These are phyloP conservation scores for Heterohyrax brucei DNA, from an alignment of 2,797 vertebrate genomes.

Conservation along the genomic window DNA sequence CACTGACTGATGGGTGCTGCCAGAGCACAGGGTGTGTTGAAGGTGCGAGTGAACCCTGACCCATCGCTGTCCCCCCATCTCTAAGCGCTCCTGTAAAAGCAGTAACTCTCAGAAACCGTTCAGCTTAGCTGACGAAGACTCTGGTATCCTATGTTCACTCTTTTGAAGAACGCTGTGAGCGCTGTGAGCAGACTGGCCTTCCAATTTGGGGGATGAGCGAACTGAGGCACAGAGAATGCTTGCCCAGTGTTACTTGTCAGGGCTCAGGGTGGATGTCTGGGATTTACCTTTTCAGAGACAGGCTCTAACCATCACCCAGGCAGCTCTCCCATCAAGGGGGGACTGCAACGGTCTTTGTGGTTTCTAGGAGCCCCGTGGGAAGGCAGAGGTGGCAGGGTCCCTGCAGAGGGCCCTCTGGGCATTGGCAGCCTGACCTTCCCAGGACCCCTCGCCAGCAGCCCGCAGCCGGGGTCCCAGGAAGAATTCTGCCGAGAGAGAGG, in stretches of 20 bases:
- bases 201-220: not conserved
- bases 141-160: rapidly evolving
- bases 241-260: not conserved
- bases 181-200: not conserved
- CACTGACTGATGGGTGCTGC: not conserved
- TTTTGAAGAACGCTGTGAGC: not conserved
- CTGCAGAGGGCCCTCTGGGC: not conserved
- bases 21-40: no score
- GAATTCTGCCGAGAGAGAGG: conserved; percentile 86
- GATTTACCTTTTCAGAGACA: not conserved
- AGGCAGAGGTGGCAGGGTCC: conserved; percentile 52
- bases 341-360: not conserved
- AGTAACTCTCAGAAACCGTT: rapidly evolving
- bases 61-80: no score
- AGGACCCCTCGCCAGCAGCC: conserved; percentile 67
- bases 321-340: not conserved
- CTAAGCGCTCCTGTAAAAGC: not conserved
- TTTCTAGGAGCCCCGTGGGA: not conserved
- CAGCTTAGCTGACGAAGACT: rapidly evolving
- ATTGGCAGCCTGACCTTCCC: not conserved
- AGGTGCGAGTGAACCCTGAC: no score
- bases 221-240: conserved; percentile 45
- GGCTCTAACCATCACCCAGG: not conserved
- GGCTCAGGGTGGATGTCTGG: not conserved
- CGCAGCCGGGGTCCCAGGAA: conserved; percentile 69